Percentiles rank a stretch among this genome's conserved stretches.
Evolutionary conservation across 2,113 vertebrate species (phyloP).

Genomic region (Nansenia antarctica): DNA sequence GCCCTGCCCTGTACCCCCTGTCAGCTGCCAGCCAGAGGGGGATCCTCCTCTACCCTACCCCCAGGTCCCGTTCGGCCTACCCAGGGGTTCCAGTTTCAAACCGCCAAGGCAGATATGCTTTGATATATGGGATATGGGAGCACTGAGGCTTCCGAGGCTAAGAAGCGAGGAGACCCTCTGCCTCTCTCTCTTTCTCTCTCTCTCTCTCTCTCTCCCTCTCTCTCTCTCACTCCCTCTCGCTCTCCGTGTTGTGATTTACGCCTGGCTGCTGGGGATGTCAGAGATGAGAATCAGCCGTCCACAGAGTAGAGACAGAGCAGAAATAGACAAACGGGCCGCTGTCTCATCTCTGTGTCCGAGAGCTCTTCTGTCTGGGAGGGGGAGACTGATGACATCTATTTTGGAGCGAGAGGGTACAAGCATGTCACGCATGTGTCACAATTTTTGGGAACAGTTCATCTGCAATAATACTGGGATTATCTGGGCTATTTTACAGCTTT

Average conservation of each 20-base stretch:
- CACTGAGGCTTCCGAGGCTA: not conserved
- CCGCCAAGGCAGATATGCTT: slow-evolving; percentile 24
- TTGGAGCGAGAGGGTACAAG: slow-evolving; percentile 46
- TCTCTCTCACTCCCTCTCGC: too few relatives aligned
- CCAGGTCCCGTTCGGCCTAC: not conserved
- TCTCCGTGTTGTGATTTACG: too few relatives aligned
- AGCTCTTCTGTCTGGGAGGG: slow-evolving; percentile 36
- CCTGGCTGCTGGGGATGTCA: slow-evolving; percentile 14
- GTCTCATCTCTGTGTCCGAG: slow-evolving; percentile 21
- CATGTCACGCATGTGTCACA: slow-evolving; percentile 24
- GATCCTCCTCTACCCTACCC: slow-evolving; percentile 1
- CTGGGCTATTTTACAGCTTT: slow-evolving; percentile 13
- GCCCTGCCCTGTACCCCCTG: not conserved
- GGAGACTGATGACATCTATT: slow-evolving; percentile 61
- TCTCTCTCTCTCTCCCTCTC: too few relatives aligned
- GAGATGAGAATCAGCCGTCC: not conserved
- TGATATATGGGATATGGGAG: slow-evolving; percentile 20
- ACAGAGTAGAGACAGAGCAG: not conserved
- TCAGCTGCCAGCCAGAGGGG: slow-evolving; percentile 1
- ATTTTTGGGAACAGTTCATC: slow-evolving; percentile 21
- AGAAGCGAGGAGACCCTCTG: not conserved
- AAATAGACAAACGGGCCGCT: slow-evolving; percentile 50
- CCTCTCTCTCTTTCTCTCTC: too few relatives aligned
- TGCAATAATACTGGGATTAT: slow-evolving; percentile 45
- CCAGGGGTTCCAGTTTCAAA: slow-evolving; percentile 27